phyloP scores from a whole-genome alignment of 2,113 vertebrate species.

The Oryzias melastigma region DNA sequence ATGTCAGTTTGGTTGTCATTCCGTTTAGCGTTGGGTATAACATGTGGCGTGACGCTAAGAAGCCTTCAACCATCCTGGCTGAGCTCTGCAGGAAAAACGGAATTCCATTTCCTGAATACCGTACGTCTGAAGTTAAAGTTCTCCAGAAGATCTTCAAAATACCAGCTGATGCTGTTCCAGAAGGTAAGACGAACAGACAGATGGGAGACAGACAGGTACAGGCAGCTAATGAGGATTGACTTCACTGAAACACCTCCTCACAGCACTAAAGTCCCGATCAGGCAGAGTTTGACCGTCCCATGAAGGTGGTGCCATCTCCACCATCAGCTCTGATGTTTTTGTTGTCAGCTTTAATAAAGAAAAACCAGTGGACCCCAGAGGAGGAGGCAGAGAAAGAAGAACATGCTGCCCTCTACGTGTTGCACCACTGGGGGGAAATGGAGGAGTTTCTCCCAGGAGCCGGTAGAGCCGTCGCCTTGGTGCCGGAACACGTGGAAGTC shows the following conservation, averaged over 20 bases:
- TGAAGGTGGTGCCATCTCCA: too few species aligned
- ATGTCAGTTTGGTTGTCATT: not conserved
- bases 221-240: too few species aligned
- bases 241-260: too few species aligned
- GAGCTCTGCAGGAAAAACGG: constrained; percentile 86
- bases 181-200: constrained; percentile 75
- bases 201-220: not conserved
- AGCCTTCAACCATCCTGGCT: constrained; percentile 84
- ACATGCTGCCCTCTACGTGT: constrained; percentile 84
- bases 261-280: too few species aligned
- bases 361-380: constrained; percentile 69
- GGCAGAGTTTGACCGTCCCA: too few species aligned
- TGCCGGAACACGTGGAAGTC: constrained; percentile 90
- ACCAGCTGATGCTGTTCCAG: constrained; percentile 79
- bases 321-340: constrained; percentile 20
- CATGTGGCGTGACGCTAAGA: constrained; percentile 86
- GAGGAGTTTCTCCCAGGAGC: constrained; percentile 78
- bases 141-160: constrained; percentile 91
- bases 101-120: constrained; percentile 84
- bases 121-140: constrained; percentile 85
- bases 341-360: constrained; percentile 73
- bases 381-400: constrained; percentile 79
- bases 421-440: constrained; percentile 90
- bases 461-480: constrained; percentile 78
- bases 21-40: constrained; percentile 83